Evolutionary conservation across 2,888 invertebrate genomes (phyloP), one percentile per base, ranked within the genome.

Genomic region (Lepidochrysops patricia): DNA sequence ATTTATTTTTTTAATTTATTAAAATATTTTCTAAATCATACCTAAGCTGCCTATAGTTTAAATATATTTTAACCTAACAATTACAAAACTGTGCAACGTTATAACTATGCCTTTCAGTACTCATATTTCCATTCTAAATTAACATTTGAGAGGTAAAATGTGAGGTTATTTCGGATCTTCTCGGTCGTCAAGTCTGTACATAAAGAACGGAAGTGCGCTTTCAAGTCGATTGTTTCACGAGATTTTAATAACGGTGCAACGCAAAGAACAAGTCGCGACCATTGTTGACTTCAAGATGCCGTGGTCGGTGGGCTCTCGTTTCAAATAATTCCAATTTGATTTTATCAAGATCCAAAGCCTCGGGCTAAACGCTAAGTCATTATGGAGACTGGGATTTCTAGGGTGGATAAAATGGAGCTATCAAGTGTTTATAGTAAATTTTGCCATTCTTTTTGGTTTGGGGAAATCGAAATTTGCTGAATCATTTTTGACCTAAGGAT

Each of bases 191-290:
- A 77, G 72, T 83, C 78, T 81, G 85, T 80, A 84, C 84, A 73
- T 64, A 72, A 72, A 70, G 67, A 70, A 66, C 80, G 85, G 85
- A 87, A 89, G 88, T 85, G 83, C 82, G 86, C 87, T 85, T 83
- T 87, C 80, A 80, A 87, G 74, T 88, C 87, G 86, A 89, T 89
- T 88, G 88, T 86, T 88, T 76, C 87, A 87, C 78, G 84, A 89
- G 89, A 88, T 87, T 88, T 89, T 89, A 89, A 89, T 89, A 88
- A 88, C 88, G 82, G 81, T 85, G 88, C 88, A 85, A 80, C 83
- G 82, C 84, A 87, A 86, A 88, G 87, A 82, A 76, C 77, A 74
- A 79, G 80, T 78, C 81, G 79, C 78, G 74, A 75, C 77, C 76
- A 85, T 86, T 88, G 88, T 87, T 80, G 83, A 82, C 84, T 80